A percentile compares a stretch with the other conserved stretches of the same genome.
These are phyloP conservation scores for Drosophila demipolita DNA, from an alignment of 2,888 invertebrate species.

Conservation along the genomic window DNA sequence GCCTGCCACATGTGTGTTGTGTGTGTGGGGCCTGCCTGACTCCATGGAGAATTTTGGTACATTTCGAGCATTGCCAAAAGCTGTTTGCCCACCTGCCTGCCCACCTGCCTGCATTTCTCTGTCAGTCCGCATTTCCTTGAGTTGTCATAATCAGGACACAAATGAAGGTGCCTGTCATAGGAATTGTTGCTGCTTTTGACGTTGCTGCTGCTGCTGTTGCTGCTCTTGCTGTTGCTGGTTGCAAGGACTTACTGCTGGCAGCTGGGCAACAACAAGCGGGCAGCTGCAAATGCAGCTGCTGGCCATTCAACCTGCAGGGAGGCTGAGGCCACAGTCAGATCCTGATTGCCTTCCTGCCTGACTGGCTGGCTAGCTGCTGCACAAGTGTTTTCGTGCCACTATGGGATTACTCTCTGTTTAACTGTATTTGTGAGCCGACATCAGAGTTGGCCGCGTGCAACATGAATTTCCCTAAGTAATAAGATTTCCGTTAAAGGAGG, in stretches of 20 bases:
- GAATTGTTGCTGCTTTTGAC: conserved; percentile 25
- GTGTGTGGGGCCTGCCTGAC: conserved; percentile 26
- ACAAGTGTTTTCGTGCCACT: conserved; percentile 35
- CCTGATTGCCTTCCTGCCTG: conserved; percentile 9
- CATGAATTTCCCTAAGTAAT: not conserved
- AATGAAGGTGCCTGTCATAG: conserved; percentile 63
- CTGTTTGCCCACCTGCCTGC: conserved; percentile 27
- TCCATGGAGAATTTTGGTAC: conserved; percentile 64
- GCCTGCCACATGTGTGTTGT: not conserved
- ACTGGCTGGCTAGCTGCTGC: conserved; percentile 17
- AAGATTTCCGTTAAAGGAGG: not conserved
- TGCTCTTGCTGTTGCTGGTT: not conserved
- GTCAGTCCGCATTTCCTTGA: conserved; percentile 69
- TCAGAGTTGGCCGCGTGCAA: conserved; percentile 1
- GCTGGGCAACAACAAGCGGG: conserved; percentile 43
- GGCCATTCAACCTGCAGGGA: conserved; percentile 46
- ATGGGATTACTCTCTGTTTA: conserved; percentile 4
- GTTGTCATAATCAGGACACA: conserved; percentile 77
- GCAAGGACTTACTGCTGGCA: conserved; percentile 57
- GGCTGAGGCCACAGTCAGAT: conserved; percentile 33
- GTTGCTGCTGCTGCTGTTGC: conserved; percentile 18
- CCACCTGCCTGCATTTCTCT: not conserved
- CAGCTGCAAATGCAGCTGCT: conserved; percentile 49
- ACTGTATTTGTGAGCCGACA: conserved; percentile 6
- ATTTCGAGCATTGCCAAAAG: conserved; percentile 53